These are phyloP conservation scores for Pipa parva DNA, from an alignment of 2,113 vertebrate genomes.

Conservation along the genomic window DNA sequence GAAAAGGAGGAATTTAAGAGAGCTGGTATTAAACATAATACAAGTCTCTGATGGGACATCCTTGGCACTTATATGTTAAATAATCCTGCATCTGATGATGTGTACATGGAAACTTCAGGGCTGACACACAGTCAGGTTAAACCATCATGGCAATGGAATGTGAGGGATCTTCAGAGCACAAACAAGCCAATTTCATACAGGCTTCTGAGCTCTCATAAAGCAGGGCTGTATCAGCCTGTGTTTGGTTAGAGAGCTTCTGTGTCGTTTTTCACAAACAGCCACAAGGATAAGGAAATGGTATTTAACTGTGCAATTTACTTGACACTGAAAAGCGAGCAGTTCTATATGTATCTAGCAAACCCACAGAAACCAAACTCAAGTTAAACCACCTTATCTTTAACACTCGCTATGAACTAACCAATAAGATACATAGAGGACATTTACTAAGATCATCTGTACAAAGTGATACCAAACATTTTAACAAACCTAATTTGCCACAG, in stretches of 20 bases:
- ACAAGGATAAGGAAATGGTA: background rate
- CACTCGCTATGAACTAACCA: too few relatives aligned
- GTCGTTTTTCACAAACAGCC: background rate
- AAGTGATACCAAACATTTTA: too few relatives aligned
- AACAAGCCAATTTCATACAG: background rate
- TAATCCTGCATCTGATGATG: background rate
- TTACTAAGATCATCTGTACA: too few relatives aligned
- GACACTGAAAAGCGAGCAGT: background rate
- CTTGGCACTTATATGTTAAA: background rate
- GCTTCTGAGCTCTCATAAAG: background rate
- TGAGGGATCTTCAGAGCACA: background rate
- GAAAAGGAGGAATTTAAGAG: background rate
- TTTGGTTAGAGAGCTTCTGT: background rate
- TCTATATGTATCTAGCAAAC: too few relatives aligned
- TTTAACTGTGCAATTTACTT: background rate
- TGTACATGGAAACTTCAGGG: background rate
- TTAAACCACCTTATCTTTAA: too few relatives aligned
- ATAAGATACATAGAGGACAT: too few relatives aligned
- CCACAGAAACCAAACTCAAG: too few relatives aligned
- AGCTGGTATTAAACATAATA: background rate
- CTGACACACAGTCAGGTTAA: background rate
- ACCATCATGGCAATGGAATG: background rate
- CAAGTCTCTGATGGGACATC: background rate
- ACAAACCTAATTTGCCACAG: too few relatives aligned
- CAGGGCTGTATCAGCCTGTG: background rate